phyloP scores from a whole-genome alignment of 2,113 vertebrate species.

The Corythaeola cristata region DNA sequence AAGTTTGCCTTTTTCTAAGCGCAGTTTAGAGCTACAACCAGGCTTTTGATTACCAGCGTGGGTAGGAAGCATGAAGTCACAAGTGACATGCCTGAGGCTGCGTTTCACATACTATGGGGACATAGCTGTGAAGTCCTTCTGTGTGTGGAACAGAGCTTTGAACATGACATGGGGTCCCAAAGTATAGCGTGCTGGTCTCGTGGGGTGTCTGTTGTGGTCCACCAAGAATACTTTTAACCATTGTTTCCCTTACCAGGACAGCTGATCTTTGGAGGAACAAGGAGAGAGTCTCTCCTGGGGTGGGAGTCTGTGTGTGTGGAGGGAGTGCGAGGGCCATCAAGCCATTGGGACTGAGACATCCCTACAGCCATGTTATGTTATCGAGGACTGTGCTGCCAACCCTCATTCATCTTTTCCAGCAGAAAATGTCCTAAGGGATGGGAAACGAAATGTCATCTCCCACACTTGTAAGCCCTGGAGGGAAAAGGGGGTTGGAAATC shows the following conservation, averaged over 20 bases:
- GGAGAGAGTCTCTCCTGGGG: background rate
- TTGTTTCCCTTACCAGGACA: background rate
- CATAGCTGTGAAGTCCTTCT: background rate
- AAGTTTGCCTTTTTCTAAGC: background rate
- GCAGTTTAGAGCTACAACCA: background rate
- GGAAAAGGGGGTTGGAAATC: background rate
- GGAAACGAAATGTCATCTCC: background rate
- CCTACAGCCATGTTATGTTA: background rate
- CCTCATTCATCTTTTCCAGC: background rate
- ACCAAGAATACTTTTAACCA: background rate
- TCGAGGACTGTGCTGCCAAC: background rate
- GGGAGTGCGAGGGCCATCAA: background rate
- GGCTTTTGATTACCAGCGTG: background rate
- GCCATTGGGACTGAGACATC: background rate
- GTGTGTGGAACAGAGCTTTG: background rate
- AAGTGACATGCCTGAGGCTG: background rate
- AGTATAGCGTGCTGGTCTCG: background rate
- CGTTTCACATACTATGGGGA: background rate
- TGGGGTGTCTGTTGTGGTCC: background rate
- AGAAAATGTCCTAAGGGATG: background rate
- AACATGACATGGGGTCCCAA: background rate
- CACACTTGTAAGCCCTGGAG: background rate
- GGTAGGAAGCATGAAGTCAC: background rate
- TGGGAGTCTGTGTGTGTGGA: background rate
- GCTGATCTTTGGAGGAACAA: background rate